Evolutionary conservation across 2,888 invertebrate species (phyloP).

Genomic region (Plemyria rubiginata): DNA sequence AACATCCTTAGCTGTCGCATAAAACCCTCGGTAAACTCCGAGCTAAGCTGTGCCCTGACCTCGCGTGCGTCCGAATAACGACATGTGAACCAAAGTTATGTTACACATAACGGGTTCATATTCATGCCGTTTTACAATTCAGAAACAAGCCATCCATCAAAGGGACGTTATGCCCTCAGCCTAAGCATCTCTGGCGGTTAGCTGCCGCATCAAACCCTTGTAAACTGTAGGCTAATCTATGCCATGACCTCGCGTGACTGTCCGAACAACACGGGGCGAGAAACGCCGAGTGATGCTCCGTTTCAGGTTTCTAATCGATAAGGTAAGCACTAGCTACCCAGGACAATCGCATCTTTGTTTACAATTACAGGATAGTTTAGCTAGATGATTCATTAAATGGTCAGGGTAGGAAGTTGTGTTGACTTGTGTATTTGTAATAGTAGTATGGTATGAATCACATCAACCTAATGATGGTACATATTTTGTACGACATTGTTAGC

Average conservation of each 20-base stretch:
- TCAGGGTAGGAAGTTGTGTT: background rate
- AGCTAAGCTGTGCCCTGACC: constrained; percentile 30
- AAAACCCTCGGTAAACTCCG: constrained; percentile 27
- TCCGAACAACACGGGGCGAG: constrained; percentile 30
- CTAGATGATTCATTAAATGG: background rate
- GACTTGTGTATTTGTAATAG: background rate
- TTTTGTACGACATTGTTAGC: too few relatives aligned
- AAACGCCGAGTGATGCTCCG: constrained; percentile 31
- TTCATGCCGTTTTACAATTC: constrained; percentile 4
- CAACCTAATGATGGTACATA: background rate
- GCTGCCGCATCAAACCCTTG: constrained; percentile 29
- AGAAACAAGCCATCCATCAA: constrained; percentile 17
- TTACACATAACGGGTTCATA: constrained; percentile 5
- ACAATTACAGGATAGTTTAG: background rate
- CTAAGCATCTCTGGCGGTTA: constrained; percentile 29
- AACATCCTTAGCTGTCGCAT: constrained; percentile 25
- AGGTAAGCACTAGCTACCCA: background rate
- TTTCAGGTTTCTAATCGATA: constrained; percentile 27
- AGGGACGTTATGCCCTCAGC: constrained; percentile 2
- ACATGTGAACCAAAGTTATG: constrained; percentile 33
- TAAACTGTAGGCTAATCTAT: constrained; percentile 25
- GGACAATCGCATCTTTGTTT: constrained; percentile 1
- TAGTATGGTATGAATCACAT: background rate
- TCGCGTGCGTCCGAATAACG: constrained; percentile 33
- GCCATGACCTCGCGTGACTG: constrained; percentile 38